phyloP scores from a whole-genome alignment of 2,888 invertebrate genomes.

The Malthinus flaveolus region DNA sequence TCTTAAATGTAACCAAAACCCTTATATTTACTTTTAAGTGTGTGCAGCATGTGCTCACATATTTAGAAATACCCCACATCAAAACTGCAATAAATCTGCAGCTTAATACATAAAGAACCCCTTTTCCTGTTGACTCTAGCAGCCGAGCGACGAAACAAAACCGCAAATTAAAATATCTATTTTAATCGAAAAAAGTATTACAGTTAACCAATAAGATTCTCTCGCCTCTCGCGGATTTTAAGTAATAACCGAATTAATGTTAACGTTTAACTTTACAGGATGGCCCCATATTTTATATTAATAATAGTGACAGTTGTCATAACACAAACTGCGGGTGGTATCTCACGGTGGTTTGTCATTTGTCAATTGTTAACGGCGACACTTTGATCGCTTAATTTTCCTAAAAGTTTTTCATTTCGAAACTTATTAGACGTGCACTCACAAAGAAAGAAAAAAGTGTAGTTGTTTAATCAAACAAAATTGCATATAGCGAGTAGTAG shows the following conservation, averaged over 20 bases:
- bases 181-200: neutral
- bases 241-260: slow-evolving; percentile 25
- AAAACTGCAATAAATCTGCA: slow-evolving; percentile 38
- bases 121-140: slow-evolving; percentile 32
- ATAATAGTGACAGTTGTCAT: slow-evolving; percentile 33
- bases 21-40: slow-evolving; percentile 32
- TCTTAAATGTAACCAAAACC: slow-evolving; percentile 22
- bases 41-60: slow-evolving; percentile 31
- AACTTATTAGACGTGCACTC: neutral
- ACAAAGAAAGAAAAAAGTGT: neutral
- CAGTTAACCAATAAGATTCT: too few species aligned
- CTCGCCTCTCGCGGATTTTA: slow-evolving; percentile 23
- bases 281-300: slow-evolving; percentile 31
- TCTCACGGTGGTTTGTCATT: slow-evolving; percentile 37
- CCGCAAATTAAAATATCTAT: slow-evolving; percentile 8
- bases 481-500: neutral
- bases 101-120: slow-evolving; percentile 30
- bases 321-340: slow-evolving; percentile 35
- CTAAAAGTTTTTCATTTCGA: neutral
- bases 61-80: slow-evolving; percentile 32
- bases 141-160: slow-evolving; percentile 20
- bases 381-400: slow-evolving; percentile 30
- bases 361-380: slow-evolving; percentile 35
- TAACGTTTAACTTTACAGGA: slow-evolving; percentile 22
- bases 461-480: neutral